These are phyloP conservation scores for Columbina picui DNA, from an alignment of 2,113 vertebrate genomes.

Conservation along the genomic window DNA sequence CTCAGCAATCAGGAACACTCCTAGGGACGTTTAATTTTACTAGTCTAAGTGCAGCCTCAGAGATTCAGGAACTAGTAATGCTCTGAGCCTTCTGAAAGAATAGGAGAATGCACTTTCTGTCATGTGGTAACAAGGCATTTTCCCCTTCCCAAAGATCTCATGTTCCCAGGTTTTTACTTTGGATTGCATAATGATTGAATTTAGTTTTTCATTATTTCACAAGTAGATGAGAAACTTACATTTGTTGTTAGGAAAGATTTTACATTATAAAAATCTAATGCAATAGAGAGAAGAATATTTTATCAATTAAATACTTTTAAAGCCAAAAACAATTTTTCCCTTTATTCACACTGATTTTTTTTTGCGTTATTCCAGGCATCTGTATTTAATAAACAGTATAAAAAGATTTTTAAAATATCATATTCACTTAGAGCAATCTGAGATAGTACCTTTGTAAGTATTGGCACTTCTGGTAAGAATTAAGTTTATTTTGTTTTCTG, in stretches of 20 bases:
- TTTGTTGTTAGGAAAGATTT: no score
- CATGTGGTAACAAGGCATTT: not conserved
- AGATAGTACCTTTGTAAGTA: not conserved
- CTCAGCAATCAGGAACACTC: not conserved
- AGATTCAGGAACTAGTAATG: not conserved
- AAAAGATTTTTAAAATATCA: not conserved
- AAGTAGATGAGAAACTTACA: not conserved
- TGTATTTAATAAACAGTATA: not conserved
- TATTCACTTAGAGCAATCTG: not conserved
- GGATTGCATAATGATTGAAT: not conserved
- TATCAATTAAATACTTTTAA: not conserved
- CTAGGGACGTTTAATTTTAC: not conserved
- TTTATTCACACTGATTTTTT: not conserved
- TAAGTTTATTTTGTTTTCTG: not conserved
- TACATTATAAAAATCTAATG: no score
- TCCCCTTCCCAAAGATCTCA: not conserved
- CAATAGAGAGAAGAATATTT: not conserved
- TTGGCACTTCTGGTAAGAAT: not conserved
- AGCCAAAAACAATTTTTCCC: not conserved
- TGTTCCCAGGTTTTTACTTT: not conserved
- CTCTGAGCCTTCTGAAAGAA: rapidly evolving
- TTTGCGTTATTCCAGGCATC: not conserved
- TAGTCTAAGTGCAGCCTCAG: not conserved
- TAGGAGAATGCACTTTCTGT: not conserved
- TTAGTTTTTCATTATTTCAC: not conserved